Conservation (phyloP, 1,140 invertebrate species). For the Drosophila mayri region DNA sequence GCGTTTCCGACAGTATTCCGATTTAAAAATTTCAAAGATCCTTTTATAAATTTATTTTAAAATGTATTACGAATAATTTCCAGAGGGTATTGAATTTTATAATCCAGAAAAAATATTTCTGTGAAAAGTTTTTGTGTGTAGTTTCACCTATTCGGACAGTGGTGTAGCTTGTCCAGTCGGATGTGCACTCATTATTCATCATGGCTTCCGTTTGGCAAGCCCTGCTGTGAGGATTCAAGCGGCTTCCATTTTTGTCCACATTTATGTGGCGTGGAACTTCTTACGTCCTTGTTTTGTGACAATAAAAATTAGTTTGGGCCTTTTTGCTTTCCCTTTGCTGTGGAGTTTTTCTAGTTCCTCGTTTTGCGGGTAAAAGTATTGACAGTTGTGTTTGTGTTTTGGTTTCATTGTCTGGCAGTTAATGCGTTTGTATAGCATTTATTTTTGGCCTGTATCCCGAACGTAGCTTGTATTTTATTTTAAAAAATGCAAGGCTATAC, state of each 20-base stretch:
- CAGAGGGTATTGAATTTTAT: neutral
- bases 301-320: slow-evolving; percentile 56
- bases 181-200: slow-evolving; percentile 74
- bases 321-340: slow-evolving; percentile 16
- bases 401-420: slow-evolving; percentile 53
- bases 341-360: slow-evolving; percentile 12
- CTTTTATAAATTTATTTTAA: too few species aligned
- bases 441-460: slow-evolving; percentile 12
- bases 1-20: too few species aligned
- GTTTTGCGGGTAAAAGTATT: slow-evolving; percentile 69
- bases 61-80: too few species aligned
- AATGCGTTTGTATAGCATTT: slow-evolving; percentile 54
- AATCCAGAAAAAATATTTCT: neutral
- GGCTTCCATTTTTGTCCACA: slow-evolving; percentile 37
- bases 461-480: neutral
- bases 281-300: slow-evolving; percentile 32
- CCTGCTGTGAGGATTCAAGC: slow-evolving; percentile 27
- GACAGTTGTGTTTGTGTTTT: slow-evolving; percentile 54
- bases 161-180: slow-evolving; percentile 34
- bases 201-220: slow-evolving; percentile 46
- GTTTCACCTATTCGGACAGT: slow-evolving; percentile 12
- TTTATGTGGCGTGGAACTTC: slow-evolving; percentile 13
- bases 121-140: neutral
- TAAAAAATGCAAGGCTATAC: neutral
- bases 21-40: too few species aligned